A percentile compares a stretch with the other conserved stretches of the same genome.
Conservation (phyloP, 2,113 vertebrate genomes). For the Illadopsis cleaveri region DNA sequence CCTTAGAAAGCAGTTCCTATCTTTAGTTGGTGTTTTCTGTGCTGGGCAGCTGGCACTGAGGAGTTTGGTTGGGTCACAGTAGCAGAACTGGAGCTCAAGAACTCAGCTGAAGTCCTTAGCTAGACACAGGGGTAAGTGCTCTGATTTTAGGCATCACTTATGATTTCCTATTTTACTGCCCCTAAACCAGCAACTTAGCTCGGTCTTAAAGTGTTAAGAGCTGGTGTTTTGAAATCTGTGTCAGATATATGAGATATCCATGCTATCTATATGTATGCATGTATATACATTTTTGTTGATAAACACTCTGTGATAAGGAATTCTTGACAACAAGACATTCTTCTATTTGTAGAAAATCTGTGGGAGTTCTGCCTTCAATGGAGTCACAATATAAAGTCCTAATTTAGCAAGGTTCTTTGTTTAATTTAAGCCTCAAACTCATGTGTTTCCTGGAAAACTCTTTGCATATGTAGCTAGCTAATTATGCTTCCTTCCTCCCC, state of each 20-base stretch:
- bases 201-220: background rate
- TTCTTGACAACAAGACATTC: background rate
- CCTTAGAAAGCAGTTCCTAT: background rate
- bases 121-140: background rate
- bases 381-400: background rate
- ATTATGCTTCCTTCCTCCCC: background rate
- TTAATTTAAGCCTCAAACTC: background rate
- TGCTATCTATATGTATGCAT: rapidly evolving
- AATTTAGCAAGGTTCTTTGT: background rate
- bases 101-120: background rate
- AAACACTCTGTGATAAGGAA: background rate
- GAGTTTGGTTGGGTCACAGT: background rate
- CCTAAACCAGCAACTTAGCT: background rate
- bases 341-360: background rate
- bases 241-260: background rate
- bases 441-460: background rate
- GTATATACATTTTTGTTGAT: background rate
- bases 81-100: background rate
- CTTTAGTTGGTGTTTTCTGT: background rate
- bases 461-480: background rate
- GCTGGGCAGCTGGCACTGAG: background rate
- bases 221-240: background rate
- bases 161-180: background rate
- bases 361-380: background rate
- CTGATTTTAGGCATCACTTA: background rate